These are phyloP conservation scores for Cottoperca gobio DNA, from an alignment of 2,797 vertebrate species.

Conservation along the genomic window DNA sequence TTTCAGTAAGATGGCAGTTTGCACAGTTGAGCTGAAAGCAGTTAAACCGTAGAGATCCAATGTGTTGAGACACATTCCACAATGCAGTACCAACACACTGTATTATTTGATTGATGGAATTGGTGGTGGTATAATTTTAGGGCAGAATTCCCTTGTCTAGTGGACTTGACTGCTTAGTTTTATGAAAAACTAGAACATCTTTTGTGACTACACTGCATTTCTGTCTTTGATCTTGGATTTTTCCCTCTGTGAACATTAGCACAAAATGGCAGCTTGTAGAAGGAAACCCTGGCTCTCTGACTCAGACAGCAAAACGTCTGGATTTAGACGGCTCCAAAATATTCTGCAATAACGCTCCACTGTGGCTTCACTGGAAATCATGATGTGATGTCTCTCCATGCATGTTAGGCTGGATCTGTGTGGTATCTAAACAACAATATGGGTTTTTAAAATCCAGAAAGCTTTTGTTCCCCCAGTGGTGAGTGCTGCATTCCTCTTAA, in stretches of 20 bases:
- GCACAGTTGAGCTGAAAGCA: not conserved
- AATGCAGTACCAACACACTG: not conserved
- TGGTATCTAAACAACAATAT: slow-evolving; percentile 3
- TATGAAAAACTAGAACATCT: not conserved
- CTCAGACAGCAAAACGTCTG: not conserved
- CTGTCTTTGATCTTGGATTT: slow-evolving; percentile 3
- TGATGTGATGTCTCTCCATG: slow-evolving; percentile 3
- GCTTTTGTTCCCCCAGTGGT: not conserved
- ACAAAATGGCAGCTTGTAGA: slow-evolving; percentile 15
- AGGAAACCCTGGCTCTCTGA: slow-evolving; percentile 2
- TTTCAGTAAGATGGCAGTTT: not conserved
- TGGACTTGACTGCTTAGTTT: not conserved
- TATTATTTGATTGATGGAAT: not conserved
- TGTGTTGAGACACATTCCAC: not conserved
- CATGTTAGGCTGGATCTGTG: slow-evolving; percentile 8
- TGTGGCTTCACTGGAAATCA: not conserved
- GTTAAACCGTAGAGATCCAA: slow-evolving; percentile 5
- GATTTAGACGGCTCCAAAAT: slow-evolving; percentile 19
- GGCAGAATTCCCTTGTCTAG: not conserved
- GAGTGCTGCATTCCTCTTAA: not conserved
- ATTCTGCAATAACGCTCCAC: slow-evolving; percentile 22
- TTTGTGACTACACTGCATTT: not conserved
- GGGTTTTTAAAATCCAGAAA: not conserved
- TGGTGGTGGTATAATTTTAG: not conserved
- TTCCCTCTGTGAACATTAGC: slow-evolving; percentile 3